Conservation (phyloP, 2,888 invertebrate species). For the Cyrtodaria siliqua region DNA sequence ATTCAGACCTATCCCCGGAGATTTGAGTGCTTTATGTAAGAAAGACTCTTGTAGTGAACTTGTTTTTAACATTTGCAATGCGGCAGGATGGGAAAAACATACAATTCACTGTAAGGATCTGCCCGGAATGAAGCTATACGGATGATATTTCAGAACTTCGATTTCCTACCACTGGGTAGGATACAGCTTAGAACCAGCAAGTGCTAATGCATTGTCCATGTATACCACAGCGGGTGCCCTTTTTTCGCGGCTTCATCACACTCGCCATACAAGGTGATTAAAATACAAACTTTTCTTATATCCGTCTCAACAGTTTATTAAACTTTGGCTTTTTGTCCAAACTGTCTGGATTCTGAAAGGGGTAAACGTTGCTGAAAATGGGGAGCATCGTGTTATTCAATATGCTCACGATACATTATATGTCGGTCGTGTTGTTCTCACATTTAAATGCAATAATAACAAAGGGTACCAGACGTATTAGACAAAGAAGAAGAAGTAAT, state of each 20-base stretch:
- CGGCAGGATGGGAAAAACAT: conserved; percentile 59
- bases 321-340: conserved; percentile 1
- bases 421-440: too few relatives aligned
- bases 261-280: neutral
- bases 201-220: conserved; percentile 68
- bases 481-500: too few relatives aligned
- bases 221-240: conserved; percentile 40
- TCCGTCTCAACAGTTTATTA: conserved; percentile 3
- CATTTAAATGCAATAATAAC: too few relatives aligned
- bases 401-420: too few relatives aligned
- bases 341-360: neutral
- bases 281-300: conserved; percentile 10
- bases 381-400: neutral
- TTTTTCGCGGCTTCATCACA: conserved; percentile 8
- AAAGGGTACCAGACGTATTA: too few relatives aligned
- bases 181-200: conserved; percentile 54
- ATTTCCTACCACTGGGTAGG: conserved; percentile 40
- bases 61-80: conserved; percentile 48
- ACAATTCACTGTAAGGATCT: conserved; percentile 31
- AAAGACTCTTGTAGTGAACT: conserved; percentile 38
- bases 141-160: conserved; percentile 38
- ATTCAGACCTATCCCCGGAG: conserved; percentile 42
- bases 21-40: conserved; percentile 56
- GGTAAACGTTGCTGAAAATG: conserved; percentile 5
- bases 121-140: conserved; percentile 28